Evolutionary conservation across 2,888 invertebrate genomes (phyloP), one percentile per base, ranked within the genome.

Genomic region (Troilus luridus): DNA sequence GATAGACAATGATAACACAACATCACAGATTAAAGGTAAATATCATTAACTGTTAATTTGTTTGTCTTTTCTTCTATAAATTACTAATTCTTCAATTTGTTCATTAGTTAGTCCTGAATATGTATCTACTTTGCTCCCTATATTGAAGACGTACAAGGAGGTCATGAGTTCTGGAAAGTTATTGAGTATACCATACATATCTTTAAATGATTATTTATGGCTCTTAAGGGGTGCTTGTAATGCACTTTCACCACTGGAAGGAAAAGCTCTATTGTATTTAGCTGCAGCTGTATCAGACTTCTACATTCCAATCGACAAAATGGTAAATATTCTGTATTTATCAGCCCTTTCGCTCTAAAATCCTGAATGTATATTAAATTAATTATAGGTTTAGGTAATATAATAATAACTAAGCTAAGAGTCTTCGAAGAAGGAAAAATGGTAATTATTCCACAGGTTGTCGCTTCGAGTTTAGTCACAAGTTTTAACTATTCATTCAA

Each of bases 271-370:
- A 93, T 94, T 99, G n/a, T 99, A 98, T 94, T 95, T 99, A 91
- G 99, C 99, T 27, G 99, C 99, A 1, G 99, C 99, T 8, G 99
- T 99, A 0, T 99, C 99, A 0, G 99, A 99, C 95, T 99, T 99
- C 95, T 99, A 99, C 94, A 96, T 99, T 94, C 99, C 99, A 88
- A 96, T 97, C 93, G 96, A 97, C 94, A 95, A 98, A 95, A 97
- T 99, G 97, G 98, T 98, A 94, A n/a, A 8, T 60, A 60, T 90
- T 85, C 24, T 59, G 21, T 27, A 54, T 90, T 90, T 60, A 56
- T 59, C 24, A 41, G 19, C 2, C 67, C 14, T 67, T 67, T 12
- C 14, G 12, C 24, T 24, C 10, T 64, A 2, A 21, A 64, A 64
- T 64, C 21, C 2, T 14, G 1, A 8, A 14, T n/a, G 0, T 64